phyloP scores from a whole-genome alignment of 1,140 invertebrate species.

The Pemphigus obesinymphae region DNA sequence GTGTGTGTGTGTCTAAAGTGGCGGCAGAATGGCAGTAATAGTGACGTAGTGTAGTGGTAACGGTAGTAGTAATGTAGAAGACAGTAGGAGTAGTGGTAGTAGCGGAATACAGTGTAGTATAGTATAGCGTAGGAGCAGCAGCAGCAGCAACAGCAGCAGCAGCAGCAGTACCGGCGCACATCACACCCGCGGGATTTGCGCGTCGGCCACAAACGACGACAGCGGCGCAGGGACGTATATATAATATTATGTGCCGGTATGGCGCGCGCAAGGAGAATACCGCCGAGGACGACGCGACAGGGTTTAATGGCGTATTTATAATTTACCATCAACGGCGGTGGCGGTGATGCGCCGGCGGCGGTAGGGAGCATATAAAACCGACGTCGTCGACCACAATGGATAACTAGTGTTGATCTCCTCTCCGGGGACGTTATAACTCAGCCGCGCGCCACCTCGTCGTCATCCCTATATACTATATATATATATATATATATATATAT shows the following conservation, averaged over 20 bases:
- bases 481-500: background rate
- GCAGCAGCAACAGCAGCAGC: background rate
- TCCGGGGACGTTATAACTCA: conserved; percentile 41
- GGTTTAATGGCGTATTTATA: conserved; percentile 42
- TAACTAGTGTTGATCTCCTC: conserved; percentile 41
- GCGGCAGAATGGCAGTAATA: background rate
- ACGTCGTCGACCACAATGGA: conserved; percentile 35
- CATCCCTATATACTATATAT: background rate
- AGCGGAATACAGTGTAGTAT: background rate
- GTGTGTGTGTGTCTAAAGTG: background rate
- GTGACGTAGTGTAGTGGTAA: background rate
- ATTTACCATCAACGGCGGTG: conserved; percentile 13
- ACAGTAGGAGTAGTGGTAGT: no score
- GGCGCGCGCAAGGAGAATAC: background rate
- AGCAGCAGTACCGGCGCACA: background rate
- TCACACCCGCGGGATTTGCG: conserved; percentile 34
- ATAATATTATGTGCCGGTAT: conserved; percentile 6
- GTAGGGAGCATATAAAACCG: background rate
- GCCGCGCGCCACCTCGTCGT: background rate
- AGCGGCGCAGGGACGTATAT: background rate
- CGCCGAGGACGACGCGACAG: conserved; percentile 14
- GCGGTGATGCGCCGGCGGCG: background rate
- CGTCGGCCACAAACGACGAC: background rate
- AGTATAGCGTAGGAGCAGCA: background rate
- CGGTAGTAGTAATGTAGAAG: background rate